phyloP scores from a whole-genome alignment of 2,888 invertebrate genomes.

The Euzetes globulus region DNA sequence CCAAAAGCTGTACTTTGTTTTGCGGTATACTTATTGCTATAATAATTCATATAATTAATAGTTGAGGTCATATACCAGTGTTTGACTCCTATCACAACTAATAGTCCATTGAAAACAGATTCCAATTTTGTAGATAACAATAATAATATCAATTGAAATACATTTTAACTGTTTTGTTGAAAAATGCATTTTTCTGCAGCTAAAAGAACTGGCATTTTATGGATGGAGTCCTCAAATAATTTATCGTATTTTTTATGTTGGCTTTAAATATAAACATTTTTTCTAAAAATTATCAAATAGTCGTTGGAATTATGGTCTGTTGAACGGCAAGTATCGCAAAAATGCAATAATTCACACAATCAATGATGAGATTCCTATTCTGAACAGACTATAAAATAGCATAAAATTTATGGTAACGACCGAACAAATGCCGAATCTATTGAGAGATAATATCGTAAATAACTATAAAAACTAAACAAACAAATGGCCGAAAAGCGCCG shows the following conservation, averaged over 20 bases:
- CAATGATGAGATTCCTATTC: not conserved
- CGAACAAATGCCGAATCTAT: not conserved
- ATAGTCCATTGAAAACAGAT: not conserved
- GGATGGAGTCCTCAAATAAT: not conserved
- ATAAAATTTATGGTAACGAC: not conserved
- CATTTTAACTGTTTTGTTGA: not conserved
- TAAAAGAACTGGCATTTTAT: not conserved
- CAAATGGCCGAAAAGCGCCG: too few species aligned
- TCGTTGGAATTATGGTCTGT: not conserved
- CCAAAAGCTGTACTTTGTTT: not conserved
- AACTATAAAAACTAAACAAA: too few species aligned
- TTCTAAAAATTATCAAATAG: not conserved
- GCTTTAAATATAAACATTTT: not conserved
- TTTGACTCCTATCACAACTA: not conserved
- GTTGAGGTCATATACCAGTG: constrained; percentile 1
- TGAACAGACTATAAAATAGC: not conserved
- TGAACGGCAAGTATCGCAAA: not conserved
- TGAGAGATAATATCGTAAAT: not conserved
- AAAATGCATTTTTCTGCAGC: not conserved
- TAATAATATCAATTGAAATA: too few species aligned
- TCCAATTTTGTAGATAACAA: not conserved
- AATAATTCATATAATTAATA: constrained; percentile 6
- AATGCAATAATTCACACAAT: not conserved
- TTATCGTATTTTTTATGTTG: not conserved
- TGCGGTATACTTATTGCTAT: not conserved